phyloP scores from a whole-genome alignment of 1,140 invertebrate species.

The Maniola jurtina region DNA sequence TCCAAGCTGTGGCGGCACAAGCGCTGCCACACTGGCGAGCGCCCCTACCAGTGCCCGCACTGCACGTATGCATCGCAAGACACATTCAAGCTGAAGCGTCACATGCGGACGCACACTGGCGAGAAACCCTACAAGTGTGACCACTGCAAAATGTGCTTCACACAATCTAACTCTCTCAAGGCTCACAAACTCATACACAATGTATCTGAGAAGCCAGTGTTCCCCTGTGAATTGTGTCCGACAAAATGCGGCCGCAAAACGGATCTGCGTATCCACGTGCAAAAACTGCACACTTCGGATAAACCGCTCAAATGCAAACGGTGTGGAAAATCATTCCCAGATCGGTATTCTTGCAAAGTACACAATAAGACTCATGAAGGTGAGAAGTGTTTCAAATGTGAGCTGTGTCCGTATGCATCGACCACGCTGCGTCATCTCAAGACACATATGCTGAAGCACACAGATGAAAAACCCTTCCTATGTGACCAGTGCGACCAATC shows the following conservation, averaged over 20 bases:
- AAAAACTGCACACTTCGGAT: slow-evolving; percentile 97
- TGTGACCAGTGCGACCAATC: slow-evolving; percentile 90
- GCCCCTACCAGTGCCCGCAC: slow-evolving; percentile 94
- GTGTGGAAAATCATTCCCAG: slow-evolving; percentile 95
- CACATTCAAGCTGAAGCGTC: slow-evolving; percentile 97
- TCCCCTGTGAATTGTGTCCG: slow-evolving; percentile 96
- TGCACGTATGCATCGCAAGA: slow-evolving; percentile 99
- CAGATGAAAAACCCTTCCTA: slow-evolving; percentile 93
- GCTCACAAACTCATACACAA: slow-evolving; percentile 97
- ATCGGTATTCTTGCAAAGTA: slow-evolving; percentile 88
- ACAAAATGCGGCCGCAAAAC: slow-evolving; percentile 98
- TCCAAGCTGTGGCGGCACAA: slow-evolving; percentile 96
- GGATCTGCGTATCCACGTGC: slow-evolving; percentile 96
- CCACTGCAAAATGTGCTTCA: slow-evolving; percentile 94
- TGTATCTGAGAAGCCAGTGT: slow-evolving; percentile 95
- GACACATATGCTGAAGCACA: slow-evolving; percentile 97
- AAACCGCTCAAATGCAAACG: slow-evolving; percentile 95
- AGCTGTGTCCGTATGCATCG: slow-evolving; percentile 96
- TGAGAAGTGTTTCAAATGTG: slow-evolving; percentile 98
- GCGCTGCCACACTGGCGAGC: slow-evolving; percentile 93
- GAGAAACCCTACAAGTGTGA: slow-evolving; percentile 96
- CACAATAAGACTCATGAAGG: slow-evolving; percentile 93
- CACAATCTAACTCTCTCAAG: slow-evolving; percentile 97
- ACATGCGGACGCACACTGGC: slow-evolving; percentile 97
- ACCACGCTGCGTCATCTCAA: slow-evolving; percentile 95